Conservation (phyloP, 2,888 invertebrate species). For the Trichopoda pennipes region DNA sequence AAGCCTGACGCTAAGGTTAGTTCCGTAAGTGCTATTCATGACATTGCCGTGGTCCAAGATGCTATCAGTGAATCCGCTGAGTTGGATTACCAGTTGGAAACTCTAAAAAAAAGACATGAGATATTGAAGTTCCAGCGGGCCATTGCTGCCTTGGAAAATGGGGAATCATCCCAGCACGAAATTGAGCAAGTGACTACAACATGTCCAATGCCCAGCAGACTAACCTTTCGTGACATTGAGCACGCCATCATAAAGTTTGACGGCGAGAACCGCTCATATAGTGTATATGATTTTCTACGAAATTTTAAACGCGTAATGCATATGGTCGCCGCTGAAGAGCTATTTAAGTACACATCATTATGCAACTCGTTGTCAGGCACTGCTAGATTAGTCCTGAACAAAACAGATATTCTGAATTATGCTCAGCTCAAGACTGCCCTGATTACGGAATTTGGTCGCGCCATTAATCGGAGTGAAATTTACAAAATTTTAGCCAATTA, state of each 20-base stretch:
- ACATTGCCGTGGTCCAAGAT: too few species aligned
- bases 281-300: conserved; percentile 10
- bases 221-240: conserved; percentile 33
- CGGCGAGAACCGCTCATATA: conserved; percentile 29
- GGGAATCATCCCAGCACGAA: background rate
- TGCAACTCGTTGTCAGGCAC: conserved; percentile 21
- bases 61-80: background rate
- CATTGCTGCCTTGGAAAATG: conserved; percentile 2
- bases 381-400: conserved; percentile 23
- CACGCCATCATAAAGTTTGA: conserved; percentile 29
- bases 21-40: too few species aligned
- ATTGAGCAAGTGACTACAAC: background rate
- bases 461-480: conserved; percentile 26
- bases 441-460: conserved; percentile 29
- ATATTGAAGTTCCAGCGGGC: conserved; percentile 17
- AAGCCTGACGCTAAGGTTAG: too few species aligned
- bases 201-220: background rate
- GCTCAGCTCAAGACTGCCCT: background rate
- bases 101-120: conserved; percentile 2
- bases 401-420: conserved; percentile 16
- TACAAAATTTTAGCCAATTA: conserved; percentile 29
- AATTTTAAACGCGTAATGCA: conserved; percentile 7
- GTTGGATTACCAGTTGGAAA: conserved; percentile 3
- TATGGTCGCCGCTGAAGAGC: conserved; percentile 17
- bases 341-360: conserved; percentile 15